phyloP scores from a whole-genome alignment of 2,113 vertebrate species.

The Phalacrocorax carbo region DNA sequence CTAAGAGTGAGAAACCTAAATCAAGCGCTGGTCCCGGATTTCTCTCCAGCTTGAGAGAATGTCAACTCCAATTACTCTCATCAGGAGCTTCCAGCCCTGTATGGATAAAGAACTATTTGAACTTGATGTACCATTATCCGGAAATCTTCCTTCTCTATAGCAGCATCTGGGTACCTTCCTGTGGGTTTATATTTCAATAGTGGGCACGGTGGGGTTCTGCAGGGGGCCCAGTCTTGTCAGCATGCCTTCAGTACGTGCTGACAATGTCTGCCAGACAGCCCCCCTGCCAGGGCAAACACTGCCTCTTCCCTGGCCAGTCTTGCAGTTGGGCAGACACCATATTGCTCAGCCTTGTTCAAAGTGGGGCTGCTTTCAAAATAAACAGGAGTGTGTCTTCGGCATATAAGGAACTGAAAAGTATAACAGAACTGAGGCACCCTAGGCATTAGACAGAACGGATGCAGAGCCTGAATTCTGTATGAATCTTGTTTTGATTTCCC shows the following conservation, averaged over 20 bases:
- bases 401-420: not conserved
- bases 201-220: not conserved
- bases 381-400: not conserved
- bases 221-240: not conserved
- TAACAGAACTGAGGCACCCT: not conserved
- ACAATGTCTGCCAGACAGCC: not conserved
- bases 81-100: not conserved
- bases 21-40: not conserved
- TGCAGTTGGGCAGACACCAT: not conserved
- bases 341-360: not conserved
- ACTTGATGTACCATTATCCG: not conserved
- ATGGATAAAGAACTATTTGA: not conserved
- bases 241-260: not conserved
- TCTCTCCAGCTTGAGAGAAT: not conserved
- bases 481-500: not conserved
- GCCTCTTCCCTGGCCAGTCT: accelerated
- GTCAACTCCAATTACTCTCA: not conserved
- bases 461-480: not conserved
- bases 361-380: not conserved
- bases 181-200: not conserved
- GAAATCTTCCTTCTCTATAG: not conserved
- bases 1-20: not conserved
- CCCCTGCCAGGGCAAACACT: accelerated
- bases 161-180: not conserved
- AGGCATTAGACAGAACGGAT: not conserved